Evolutionary conservation across 1,140 invertebrate species (phyloP).

Genomic region (Heliconius hermathena): DNA sequence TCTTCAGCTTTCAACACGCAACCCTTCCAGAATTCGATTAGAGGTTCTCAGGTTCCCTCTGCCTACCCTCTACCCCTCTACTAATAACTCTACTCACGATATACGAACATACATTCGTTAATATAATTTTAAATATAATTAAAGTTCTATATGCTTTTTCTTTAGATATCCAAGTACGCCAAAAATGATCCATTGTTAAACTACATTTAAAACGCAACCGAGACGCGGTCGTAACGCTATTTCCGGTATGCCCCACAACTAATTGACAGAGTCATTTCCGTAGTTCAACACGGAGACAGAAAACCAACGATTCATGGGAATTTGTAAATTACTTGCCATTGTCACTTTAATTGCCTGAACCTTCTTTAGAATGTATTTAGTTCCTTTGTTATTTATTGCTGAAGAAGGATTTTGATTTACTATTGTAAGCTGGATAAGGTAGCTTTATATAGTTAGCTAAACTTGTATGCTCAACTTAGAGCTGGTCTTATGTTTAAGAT

Average conservation of each 20-base stretch:
- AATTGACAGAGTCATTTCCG: slow-evolving; percentile 26
- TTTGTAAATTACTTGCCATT: slow-evolving; percentile 21
- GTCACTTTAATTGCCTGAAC: slow-evolving; percentile 19
- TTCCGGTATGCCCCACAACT: slow-evolving; percentile 7
- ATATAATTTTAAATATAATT: too few species aligned
- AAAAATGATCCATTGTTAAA: not conserved
- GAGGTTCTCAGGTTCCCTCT: too few species aligned
- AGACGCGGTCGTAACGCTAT: not conserved
- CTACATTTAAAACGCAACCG: not conserved
- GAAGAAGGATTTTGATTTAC: slow-evolving; percentile 5
- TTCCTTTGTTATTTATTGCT: slow-evolving; percentile 16
- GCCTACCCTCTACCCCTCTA: too few species aligned
- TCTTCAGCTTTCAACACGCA: too few species aligned
- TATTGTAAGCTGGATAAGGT: not conserved
- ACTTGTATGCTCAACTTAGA: not conserved
- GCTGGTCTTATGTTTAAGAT: not conserved
- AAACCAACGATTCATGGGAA: slow-evolving; percentile 26
- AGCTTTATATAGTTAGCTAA: not conserved
- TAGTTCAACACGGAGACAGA: slow-evolving; percentile 18
- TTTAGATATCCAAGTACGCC: too few species aligned
- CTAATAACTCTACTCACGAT: too few species aligned
- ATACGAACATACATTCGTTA: too few species aligned
- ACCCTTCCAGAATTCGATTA: too few species aligned
- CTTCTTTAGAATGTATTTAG: slow-evolving; percentile 6
- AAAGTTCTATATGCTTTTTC: too few species aligned